Evolutionary conservation across 2,113 vertebrate genomes (phyloP).

Genomic region (Gopherus evgoodei): DNA sequence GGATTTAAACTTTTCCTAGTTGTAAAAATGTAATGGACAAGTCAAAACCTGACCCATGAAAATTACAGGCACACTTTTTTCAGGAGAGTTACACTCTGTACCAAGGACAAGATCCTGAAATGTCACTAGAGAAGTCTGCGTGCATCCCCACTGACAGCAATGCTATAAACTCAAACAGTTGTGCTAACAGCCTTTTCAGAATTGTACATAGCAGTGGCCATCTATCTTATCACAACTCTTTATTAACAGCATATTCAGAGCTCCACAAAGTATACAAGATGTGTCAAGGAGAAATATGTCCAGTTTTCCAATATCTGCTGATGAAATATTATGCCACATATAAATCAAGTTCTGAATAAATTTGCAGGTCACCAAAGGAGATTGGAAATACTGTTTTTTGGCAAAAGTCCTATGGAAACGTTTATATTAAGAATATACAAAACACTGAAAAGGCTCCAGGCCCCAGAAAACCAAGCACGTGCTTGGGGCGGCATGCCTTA

Average conservation of each 20-base stretch:
- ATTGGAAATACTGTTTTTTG: neutral
- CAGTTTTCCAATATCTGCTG: neutral
- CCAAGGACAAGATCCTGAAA: slow-evolving; percentile 2
- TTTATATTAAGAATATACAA: neutral
- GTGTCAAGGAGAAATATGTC: slow-evolving; percentile 12
- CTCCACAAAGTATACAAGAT: neutral
- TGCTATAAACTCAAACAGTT: slow-evolving; percentile 12
- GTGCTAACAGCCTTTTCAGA: neutral
- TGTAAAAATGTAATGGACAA: neutral
- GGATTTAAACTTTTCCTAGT: neutral
- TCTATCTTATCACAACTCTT: neutral
- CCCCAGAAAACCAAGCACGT: no score
- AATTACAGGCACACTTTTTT: neutral
- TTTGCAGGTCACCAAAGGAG: neutral
- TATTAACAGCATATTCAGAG: neutral
- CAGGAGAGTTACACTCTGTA: neutral
- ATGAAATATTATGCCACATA: neutral
- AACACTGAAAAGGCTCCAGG: neutral
- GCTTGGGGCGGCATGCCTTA: no score
- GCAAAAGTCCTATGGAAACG: neutral
- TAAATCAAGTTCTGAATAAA: neutral
- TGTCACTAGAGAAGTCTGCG: neutral
- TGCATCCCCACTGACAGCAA: neutral
- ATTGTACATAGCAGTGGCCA: neutral
- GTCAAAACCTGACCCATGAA: neutral